Evolutionary conservation across 2,113 vertebrate species (phyloP), one percentile per base, ranked within the genome.

Genomic region (Cheilinus undulatus): DNA sequence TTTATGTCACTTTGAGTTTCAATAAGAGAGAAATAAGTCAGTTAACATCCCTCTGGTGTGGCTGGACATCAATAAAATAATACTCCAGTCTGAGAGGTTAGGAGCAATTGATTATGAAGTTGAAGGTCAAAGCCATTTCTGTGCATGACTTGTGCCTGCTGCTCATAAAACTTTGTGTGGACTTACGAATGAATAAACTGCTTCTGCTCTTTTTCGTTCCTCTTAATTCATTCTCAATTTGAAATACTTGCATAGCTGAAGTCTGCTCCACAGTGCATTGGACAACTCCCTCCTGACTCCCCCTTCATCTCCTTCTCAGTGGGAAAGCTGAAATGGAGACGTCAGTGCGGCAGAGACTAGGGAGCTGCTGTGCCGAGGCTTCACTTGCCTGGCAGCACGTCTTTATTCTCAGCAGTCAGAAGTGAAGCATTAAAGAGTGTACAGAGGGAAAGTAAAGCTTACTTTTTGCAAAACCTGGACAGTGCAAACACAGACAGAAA

Each of bases 1-100:
- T 91, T 86, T 79, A 68, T 86, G 80, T 90, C 85, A 80, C 78
- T 80, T 85, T 86, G 52, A 63, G 23, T 76, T 90, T 85, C 82
- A 86, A 81, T 88, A 52, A 76, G 78, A 45, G 48, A 50, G 36
- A 28, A 34, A 71, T 74, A 65, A 65, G 68, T 77, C 64, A 43
- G 40, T 26, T 38, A 70, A 17, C 45, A 70, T 54, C 57, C 82
- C 20, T 34, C 8, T 36, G 17, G 45, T 67, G 67, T 2, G 22
- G 15, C 67, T 61, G 36, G 71, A 77, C 34, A 34, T 74, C 68
- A 64, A 76, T 69, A 71, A 80, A 86, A 71, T 40, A 54, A 67
- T 28, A 48, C 75, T 49, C 30, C 23, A 32, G 43, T 54, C 40
- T 30, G 51, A 43, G 38, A 51, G 36, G 17, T 63, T 75, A 13